Evolutionary conservation across 2,113 vertebrate genomes (phyloP).

Genomic region (Nicator chloris): DNA sequence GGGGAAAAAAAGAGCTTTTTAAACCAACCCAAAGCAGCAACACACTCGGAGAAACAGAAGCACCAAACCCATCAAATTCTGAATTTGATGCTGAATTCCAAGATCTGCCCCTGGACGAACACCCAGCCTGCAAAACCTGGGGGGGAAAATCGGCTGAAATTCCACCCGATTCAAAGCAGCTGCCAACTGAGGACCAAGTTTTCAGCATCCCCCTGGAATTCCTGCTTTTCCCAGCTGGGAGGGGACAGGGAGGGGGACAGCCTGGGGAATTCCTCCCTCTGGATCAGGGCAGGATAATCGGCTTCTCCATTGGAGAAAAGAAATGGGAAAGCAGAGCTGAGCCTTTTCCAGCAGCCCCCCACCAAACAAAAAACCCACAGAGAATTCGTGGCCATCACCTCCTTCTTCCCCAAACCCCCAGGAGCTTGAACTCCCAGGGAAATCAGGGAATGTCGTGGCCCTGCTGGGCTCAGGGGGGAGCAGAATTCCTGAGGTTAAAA

Average conservation of each 20-base stretch:
- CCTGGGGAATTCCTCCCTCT: background rate
- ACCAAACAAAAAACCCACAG: background rate
- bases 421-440: background rate
- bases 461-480: background rate
- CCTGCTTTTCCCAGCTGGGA: background rate
- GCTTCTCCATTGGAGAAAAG: slow-evolving; percentile 53
- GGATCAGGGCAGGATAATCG: background rate
- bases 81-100: background rate
- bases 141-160: background rate
- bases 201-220: background rate
- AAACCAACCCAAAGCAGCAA: background rate
- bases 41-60: background rate
- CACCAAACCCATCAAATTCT: background rate
- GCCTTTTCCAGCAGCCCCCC: background rate
- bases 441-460: background rate
- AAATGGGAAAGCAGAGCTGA: background rate
- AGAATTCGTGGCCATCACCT: background rate
- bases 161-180: background rate
- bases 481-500: background rate
- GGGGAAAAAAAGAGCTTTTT: background rate
- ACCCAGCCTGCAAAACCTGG: background rate
- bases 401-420: background rate
- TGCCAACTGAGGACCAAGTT: background rate
- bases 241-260: background rate
- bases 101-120: background rate